Evolutionary conservation across 2,797 vertebrate species (phyloP), one percentile per base, ranked within the genome.

Genomic region (Avahi laniger): DNA sequence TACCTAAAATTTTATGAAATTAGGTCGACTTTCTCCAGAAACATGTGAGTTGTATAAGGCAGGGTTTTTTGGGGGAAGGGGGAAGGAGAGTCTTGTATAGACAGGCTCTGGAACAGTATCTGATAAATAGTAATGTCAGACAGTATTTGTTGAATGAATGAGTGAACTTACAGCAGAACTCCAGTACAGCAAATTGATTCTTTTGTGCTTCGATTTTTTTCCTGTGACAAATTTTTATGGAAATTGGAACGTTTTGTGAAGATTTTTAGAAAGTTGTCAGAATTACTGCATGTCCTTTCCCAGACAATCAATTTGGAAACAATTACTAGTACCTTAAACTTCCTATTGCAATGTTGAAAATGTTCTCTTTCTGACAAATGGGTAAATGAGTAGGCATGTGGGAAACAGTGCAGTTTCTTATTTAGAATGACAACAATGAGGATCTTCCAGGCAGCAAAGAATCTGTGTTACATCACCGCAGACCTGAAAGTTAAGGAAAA

Each of bases 401-500:
- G 72, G 93, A 98, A 98, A 96, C 80, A 98, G 82, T 80, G 24
- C 72, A 72, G 43, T 89, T 94, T 91, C 95, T 97, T 97, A 93
- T 97, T 97, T 81, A 96, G 93, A 83, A 79, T 92, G 83, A 96
- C 41, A 95, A 95, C 96, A 97, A 87, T 91, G 78, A 94, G 94
- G 79, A 90, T 97, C 94, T 98, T 96, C 97, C 63, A 89, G 92
- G 94, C 92, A 94, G 96, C 96, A 97, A 98, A 96, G 96, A 96
- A 98, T 98, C 97, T 93, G 87, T 85, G 84, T 92, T 94, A 89
- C 85, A 83, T 96, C 92, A 35, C 85, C 86, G 88, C 96, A 95
- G 87, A 97, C 96, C 96, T 95, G 91, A 95, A 96, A 95, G 93
- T 96, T 97, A 72, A 18, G 96, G 97, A 97, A 97, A 98, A 97